Evolutionary conservation across 2,888 invertebrate species (phyloP).

Genomic region (Eupithecia pulchellata): DNA sequence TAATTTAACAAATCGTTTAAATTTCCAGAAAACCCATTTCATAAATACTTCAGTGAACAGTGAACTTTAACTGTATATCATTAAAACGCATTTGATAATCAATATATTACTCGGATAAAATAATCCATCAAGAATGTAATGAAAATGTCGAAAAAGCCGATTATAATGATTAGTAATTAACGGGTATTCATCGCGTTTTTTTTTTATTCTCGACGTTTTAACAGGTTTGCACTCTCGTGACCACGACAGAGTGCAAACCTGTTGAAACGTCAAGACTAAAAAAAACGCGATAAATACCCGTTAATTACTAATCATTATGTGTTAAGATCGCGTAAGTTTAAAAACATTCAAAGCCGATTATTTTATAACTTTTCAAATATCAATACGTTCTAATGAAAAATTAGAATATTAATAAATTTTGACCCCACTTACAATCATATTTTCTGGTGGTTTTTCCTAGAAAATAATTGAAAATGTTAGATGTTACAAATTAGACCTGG

Average conservation of each 20-base stretch:
- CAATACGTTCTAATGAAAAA: conserved; percentile 12
- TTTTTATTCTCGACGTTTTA: no score
- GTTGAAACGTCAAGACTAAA: no score
- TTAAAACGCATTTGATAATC: not conserved
- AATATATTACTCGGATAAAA: not conserved
- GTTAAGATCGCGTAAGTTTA: no score
- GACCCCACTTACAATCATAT: conserved; percentile 49
- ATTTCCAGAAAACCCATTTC: not conserved
- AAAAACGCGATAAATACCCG: no score
- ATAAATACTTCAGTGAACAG: conserved; percentile 15
- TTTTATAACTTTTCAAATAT: not conserved
- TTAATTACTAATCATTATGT: no score
- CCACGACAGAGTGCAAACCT: no score
- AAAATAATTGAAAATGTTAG: conserved; percentile 38
- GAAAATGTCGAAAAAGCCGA: not conserved
- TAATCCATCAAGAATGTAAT: not conserved
- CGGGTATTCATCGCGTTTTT: no score
- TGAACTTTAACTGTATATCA: conserved; percentile 8
- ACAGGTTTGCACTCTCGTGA: no score
- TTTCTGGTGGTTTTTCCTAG: conserved; percentile 49
- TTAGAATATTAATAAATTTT: conserved; percentile 38
- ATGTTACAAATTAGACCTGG: not conserved
- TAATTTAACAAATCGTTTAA: no score
- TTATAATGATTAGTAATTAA: no score
- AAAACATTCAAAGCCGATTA: no score